Evolutionary conservation across 2,888 invertebrate species (phyloP).

Genomic region (Chrysolina haemoptera): DNA sequence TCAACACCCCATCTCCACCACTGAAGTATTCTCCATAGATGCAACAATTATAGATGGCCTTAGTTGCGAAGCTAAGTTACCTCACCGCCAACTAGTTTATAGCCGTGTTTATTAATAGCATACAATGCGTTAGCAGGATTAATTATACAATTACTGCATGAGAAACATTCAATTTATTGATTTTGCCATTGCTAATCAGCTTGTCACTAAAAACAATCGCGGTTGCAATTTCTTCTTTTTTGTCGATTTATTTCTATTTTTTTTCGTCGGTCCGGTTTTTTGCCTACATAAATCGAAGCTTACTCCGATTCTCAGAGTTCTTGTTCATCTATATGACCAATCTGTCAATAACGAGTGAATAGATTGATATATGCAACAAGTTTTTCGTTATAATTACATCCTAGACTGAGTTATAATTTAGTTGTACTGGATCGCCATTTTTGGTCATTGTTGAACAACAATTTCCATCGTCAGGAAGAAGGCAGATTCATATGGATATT

Average conservation of each 20-base stretch:
- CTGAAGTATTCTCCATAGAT: conserved; percentile 51
- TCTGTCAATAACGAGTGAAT: conserved; percentile 17
- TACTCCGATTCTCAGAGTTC: conserved; percentile 18
- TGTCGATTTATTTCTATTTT: conserved; percentile 17
- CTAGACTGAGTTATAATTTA: not conserved
- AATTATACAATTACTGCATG: conserved; percentile 59
- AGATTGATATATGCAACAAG: conserved; percentile 6
- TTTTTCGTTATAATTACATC: not conserved
- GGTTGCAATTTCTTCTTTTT: conserved; percentile 20
- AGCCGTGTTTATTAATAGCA: conserved; percentile 59
- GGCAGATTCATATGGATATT: too few relatives aligned
- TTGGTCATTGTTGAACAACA: not conserved
- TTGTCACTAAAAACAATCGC: conserved; percentile 42
- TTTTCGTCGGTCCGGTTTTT: conserved; percentile 16
- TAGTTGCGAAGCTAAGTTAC: conserved; percentile 53
- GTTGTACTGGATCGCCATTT: not conserved
- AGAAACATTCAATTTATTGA: conserved; percentile 54
- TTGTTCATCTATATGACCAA: not conserved
- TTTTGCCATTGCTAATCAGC: conserved; percentile 53
- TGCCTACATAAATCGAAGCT: not conserved
- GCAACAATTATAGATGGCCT: conserved; percentile 56
- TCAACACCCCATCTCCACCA: conserved; percentile 6
- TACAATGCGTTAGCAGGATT: conserved; percentile 58
- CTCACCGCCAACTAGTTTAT: conserved; percentile 58
- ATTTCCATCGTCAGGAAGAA: not conserved